Base-by-base conservation (phyloP, 2,797 vertebrate genomes). In the Argya squamiceps region DNA sequence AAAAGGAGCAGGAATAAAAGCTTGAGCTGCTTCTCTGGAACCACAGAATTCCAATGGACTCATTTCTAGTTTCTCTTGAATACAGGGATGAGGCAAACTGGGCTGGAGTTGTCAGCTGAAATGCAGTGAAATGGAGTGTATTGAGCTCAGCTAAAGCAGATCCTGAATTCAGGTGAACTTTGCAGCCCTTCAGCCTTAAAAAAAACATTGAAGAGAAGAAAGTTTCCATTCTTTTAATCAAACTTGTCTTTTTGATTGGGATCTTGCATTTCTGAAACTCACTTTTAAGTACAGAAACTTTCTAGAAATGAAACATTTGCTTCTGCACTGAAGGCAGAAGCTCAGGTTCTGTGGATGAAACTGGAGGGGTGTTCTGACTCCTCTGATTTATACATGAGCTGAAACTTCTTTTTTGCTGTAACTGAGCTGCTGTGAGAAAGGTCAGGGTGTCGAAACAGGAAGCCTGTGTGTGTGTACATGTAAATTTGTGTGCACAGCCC, bases 331-430 rank as follows among this genome's bases (percentile, higher is more conserved):
- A 41, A 84, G 65, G 18, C 50, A 53, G 82, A 49, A 80, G 37
- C 23, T 92, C 5, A 2, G 39, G 58, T 49, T 68, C 58, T 63
- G 84, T 64, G 62, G 65, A 23, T 17, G 22, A 89, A 74, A 71
- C 76, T 3, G 5, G 68, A 36, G 77, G 46, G 64, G 3, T 83
- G 84, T 74, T 83, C 41, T 26, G 47, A 92, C 69, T 88, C 43
- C 47, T 52, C 37, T 39, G 44, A 55, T 92, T 89, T 69, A 89
- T 58, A 62, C 0, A 1, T 65, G 69, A 89, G 75, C 44, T 78
- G 88, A 91, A 95, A 89, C 62, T 63, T 53, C 47, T 92, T 85
- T 84, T 79, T 92, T 82, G 69, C 65, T 92, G 79, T 69, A 76
- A 73, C 59, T 83, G 53, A 91, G 69, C 50, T 55, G 44, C 71